Percentiles rank a stretch among this genome's conserved stretches.
Evolutionary conservation across 2,888 invertebrate species (phyloP).

Genomic region (Campopleginae sp.): DNA sequence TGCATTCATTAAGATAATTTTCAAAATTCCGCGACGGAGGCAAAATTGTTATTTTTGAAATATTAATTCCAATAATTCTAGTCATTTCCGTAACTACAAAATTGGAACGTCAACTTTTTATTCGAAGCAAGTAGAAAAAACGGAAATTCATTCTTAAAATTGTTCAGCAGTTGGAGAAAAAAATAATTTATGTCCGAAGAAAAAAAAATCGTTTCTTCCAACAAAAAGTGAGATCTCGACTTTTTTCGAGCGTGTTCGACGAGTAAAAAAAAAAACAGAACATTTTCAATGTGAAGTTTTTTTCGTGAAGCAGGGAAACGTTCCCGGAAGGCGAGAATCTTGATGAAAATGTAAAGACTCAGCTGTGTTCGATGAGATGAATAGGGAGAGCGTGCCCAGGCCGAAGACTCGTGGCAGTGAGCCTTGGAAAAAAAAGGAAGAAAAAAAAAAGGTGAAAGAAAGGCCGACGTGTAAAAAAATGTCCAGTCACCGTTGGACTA

Average conservation of each 20-base stretch:
- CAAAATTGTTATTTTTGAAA: not conserved
- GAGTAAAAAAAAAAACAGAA: not conserved
- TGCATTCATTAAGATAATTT: not conserved
- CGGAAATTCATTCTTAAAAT: not conserved
- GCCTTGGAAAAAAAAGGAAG: slow-evolving; percentile 2
- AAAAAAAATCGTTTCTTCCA: not conserved
- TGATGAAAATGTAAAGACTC: slow-evolving; percentile 48
- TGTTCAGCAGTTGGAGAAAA: not conserved
- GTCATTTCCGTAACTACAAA: not conserved
- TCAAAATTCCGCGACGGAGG: not conserved
- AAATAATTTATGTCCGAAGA: not conserved
- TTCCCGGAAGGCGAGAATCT: slow-evolving; percentile 20
- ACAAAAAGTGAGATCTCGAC: slow-evolving; percentile 12
- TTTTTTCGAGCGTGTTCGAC: not conserved
- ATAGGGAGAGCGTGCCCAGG: slow-evolving; percentile 24
- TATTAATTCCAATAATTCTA: not conserved
- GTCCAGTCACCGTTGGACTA: slow-evolving; percentile 70
- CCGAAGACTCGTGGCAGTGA: slow-evolving; percentile 18
- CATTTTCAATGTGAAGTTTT: slow-evolving; percentile 17
- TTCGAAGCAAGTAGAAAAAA: not conserved
- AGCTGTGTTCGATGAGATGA: slow-evolving; percentile 18
- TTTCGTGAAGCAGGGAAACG: slow-evolving; percentile 7
- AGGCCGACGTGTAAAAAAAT: slow-evolving; percentile 54
- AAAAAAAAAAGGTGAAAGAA: slow-evolving; percentile 7
- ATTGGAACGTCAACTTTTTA: not conserved